A percentile compares a stretch with the other conserved stretches of the same genome.
These are phyloP conservation scores for Microplitis demolitor DNA, from an alignment of 1,140 invertebrate genomes.

Conservation along the genomic window DNA sequence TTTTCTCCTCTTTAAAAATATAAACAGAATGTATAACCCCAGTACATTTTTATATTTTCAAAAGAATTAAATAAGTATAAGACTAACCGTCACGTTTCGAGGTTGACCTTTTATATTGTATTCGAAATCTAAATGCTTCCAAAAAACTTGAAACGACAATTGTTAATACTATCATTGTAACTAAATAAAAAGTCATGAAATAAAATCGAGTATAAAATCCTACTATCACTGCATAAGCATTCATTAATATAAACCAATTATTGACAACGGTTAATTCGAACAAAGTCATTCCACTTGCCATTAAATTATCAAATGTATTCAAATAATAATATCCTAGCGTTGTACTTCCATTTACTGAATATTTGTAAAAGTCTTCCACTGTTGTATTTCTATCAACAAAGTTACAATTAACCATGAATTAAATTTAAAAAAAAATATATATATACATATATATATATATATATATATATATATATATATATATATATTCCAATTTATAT, in stretches of 20 bases:
- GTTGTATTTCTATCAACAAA: slow-evolving; percentile 73
- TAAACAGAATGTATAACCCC: no score
- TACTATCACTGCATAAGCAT: slow-evolving; percentile 77
- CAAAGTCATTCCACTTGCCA: slow-evolving; percentile 78
- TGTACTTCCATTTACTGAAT: slow-evolving; percentile 68
- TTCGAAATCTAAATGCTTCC: slow-evolving; percentile 88
- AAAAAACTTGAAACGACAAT: slow-evolving; percentile 90
- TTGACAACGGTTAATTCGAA: slow-evolving; percentile 92
- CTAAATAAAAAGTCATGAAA: slow-evolving; percentile 90
- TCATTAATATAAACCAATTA: slow-evolving; percentile 93
- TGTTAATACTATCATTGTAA: slow-evolving; percentile 90
- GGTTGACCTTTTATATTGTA: slow-evolving; percentile 83
- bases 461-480: no score
- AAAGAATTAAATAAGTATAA: slow-evolving; percentile 3
- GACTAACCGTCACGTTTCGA: slow-evolving; percentile 78
- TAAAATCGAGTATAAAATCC: slow-evolving; percentile 75
- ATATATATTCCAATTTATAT: not conserved
- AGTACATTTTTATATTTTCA: not conserved
- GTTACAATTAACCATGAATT: slow-evolving; percentile 17
- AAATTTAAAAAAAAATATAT: no score
- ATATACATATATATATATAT: no score
- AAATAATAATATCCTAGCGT: slow-evolving; percentile 84
- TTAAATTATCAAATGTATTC: slow-evolving; percentile 82
- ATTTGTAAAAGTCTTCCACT: slow-evolving; percentile 84
- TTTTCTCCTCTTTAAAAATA: slow-evolving; percentile 69